These are phyloP conservation scores for Galago senegalensis DNA, from an alignment of 2,797 vertebrate species.

Conservation along the genomic window DNA sequence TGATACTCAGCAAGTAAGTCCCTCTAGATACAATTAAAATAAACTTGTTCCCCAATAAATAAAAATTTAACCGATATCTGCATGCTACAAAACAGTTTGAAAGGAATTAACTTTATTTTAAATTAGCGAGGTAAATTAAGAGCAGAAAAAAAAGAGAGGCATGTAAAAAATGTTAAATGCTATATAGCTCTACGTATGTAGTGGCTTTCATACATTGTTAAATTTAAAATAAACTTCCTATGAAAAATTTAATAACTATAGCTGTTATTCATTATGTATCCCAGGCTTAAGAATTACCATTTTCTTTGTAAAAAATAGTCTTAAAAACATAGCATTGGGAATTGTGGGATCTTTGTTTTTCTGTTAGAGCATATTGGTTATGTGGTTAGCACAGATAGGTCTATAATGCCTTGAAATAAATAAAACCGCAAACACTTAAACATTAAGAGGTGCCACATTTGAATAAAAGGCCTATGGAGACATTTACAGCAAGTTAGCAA, in stretches of 20 bases:
- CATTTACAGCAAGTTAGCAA: background rate
- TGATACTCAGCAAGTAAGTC: background rate
- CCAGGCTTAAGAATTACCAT: background rate
- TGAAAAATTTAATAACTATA: conserved; percentile 10
- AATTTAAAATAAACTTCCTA: background rate
- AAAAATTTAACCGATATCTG: background rate
- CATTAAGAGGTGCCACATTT: background rate
- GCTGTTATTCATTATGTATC: background rate
- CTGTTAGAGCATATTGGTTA: background rate
- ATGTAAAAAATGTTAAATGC: background rate
- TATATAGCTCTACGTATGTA: background rate
- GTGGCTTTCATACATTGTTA: background rate
- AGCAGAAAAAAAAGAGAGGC: background rate
- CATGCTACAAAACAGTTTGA: conserved; percentile 7
- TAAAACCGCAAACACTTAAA: conserved; percentile 20
- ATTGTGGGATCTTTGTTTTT: conserved; percentile 16
- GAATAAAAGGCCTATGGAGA: background rate
- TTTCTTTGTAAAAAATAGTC: conserved; percentile 44
- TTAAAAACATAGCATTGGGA: background rate
- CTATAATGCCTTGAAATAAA: conserved; percentile 17
- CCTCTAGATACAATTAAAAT: conserved; percentile 12
- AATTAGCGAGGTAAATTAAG: background rate
- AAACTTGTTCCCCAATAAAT: background rate
- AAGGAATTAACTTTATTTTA: conserved; percentile 59
- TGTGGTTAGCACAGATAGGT: background rate